These are phyloP conservation scores for Rhamphomyia laevipes DNA, from an alignment of 2,888 invertebrate species.

Conservation along the genomic window DNA sequence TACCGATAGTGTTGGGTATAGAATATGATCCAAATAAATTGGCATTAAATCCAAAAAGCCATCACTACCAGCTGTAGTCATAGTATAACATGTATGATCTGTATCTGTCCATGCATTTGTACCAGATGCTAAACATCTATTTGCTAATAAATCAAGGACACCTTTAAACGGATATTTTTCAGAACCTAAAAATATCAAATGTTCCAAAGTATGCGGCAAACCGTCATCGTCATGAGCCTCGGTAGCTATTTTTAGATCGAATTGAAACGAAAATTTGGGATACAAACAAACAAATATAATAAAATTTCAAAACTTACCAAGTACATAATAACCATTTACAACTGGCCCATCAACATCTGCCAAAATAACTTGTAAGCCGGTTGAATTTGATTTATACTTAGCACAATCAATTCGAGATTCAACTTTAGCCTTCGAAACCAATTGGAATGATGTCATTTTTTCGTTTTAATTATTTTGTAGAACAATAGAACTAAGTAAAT, in stretches of 20 bases:
- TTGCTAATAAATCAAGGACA: constrained; percentile 76
- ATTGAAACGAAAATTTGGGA: no score
- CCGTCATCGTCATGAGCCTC: constrained; percentile 89
- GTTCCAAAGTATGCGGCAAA: constrained; percentile 84
- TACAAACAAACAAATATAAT: no score
- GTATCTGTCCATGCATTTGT: constrained; percentile 84
- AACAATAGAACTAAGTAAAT: no score
- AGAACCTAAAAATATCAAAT: constrained; percentile 82
- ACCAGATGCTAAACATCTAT: constrained; percentile 79
- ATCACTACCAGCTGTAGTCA: constrained; percentile 74
- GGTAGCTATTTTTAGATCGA: constrained; percentile 51
- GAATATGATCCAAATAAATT: constrained; percentile 80
- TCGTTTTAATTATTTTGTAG: no score
- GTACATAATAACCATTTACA: constrained; percentile 75
- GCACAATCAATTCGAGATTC: constrained; percentile 64
- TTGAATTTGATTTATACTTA: constrained; percentile 66
- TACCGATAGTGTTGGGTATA: constrained; percentile 69
- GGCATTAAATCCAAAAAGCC: constrained; percentile 83
- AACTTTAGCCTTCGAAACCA: constrained; percentile 43
- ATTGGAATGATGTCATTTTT: constrained; percentile 10
- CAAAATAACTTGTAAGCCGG: constrained; percentile 70
- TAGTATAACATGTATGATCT: constrained; percentile 83
- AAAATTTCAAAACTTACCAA: constrained; percentile 47
- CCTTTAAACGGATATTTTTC: constrained; percentile 84
- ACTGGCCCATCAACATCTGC: constrained; percentile 84